These are phyloP conservation scores for Sterrhoptilus dennistouni DNA, from an alignment of 2,113 vertebrate genomes.

Conservation along the genomic window DNA sequence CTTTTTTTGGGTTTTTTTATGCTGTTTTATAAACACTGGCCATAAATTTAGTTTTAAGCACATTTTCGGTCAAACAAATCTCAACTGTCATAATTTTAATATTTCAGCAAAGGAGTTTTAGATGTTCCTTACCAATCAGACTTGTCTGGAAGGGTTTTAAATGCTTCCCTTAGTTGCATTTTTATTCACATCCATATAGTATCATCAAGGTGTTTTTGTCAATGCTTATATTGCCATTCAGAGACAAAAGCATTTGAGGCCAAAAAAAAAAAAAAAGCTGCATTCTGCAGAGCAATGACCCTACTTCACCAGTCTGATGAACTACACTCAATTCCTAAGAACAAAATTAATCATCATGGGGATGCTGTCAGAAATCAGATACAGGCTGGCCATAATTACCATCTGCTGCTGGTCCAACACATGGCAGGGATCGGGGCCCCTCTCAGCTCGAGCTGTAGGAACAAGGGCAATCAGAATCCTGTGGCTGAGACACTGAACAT, in stretches of 20 bases:
- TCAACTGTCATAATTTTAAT: neutral
- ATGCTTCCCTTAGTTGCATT: neutral
- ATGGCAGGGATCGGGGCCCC: neutral
- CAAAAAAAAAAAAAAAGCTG: neutral
- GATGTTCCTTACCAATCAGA: neutral
- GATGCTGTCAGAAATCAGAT: neutral
- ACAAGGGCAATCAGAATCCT: neutral
- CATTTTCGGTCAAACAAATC: neutral
- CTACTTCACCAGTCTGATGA: neutral
- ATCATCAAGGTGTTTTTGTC: neutral
- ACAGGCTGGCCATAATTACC: neutral
- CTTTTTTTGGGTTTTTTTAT: rapidly evolving
- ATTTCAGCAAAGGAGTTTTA: neutral
- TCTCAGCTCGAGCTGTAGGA: rapidly evolving
- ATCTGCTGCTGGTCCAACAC: neutral
- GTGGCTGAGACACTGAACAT: neutral
- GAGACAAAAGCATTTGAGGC: neutral
- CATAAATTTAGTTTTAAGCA: neutral
- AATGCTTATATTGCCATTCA: neutral
- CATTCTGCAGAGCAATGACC: neutral
- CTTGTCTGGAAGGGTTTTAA: neutral
- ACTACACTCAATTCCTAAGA: neutral
- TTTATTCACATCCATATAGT: neutral
- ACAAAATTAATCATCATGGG: neutral
- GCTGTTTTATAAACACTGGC: neutral